A percentile compares a stretch with the other conserved stretches of the same genome.
These are phyloP conservation scores for Anas platyrhynchos DNA, from an alignment of 2,113 vertebrate genomes.

Conservation along the genomic window DNA sequence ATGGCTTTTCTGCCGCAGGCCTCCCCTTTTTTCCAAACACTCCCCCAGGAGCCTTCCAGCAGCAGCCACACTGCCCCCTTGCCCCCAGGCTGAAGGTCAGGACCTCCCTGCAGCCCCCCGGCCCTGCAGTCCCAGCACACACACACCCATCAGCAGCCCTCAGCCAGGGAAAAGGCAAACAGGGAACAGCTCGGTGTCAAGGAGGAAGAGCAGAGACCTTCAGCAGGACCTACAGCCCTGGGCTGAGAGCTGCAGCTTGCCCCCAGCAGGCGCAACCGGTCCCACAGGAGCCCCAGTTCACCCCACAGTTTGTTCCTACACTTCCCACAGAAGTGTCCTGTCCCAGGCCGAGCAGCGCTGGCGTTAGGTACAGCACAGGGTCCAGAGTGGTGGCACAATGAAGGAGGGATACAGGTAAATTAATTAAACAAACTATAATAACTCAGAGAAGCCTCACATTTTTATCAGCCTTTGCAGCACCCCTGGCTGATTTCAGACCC, in stretches of 20 bases:
- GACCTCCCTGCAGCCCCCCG: fast-evolving
- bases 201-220: too few species aligned
- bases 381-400: fast-evolving
- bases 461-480: not conserved
- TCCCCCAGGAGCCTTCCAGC: not conserved
- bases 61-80: not conserved
- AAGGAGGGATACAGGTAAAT: not conserved
- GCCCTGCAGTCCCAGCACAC: fast-evolving
- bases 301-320: too few species aligned
- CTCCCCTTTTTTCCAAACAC: not conserved
- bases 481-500: not conserved
- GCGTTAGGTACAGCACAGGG: not conserved
- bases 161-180: too few species aligned
- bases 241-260: too few species aligned
- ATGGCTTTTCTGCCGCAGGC: not conserved
- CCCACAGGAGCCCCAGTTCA: too few species aligned
- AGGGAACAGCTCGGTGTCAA: too few species aligned
- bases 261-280: too few species aligned
- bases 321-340: not conserved
- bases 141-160: too few species aligned
- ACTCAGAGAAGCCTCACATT: not conserved
- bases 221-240: too few species aligned
- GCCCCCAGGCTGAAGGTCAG: not conserved
- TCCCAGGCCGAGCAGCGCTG: not conserved
- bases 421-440: not conserved